phyloP scores from a whole-genome alignment of 2,888 invertebrate species.

The Ennomos fuscantarius region DNA sequence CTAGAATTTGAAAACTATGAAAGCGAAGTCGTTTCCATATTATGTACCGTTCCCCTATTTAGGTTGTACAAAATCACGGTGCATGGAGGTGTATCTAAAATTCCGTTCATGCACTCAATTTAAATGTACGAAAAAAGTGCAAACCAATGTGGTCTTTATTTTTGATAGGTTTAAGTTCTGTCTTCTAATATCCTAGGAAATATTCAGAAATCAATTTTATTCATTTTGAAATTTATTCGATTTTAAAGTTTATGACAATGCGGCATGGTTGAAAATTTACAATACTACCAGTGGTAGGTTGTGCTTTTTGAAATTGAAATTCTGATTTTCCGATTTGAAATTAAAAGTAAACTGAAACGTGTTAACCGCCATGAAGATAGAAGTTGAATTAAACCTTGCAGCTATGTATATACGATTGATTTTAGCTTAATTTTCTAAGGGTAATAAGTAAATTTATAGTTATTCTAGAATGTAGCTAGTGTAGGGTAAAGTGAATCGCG shows the following conservation, averaged over 20 bases:
- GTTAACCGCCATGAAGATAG: slow-evolving; percentile 33
- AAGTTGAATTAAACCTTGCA: slow-evolving; percentile 30
- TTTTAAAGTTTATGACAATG: slow-evolving; percentile 38
- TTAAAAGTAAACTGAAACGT: slow-evolving; percentile 46
- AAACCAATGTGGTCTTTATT: slow-evolving; percentile 61
- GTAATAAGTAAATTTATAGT: slow-evolving; percentile 31
- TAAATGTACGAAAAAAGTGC: slow-evolving; percentile 54
- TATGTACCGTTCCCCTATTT: slow-evolving; percentile 57
- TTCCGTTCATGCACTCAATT: slow-evolving; percentile 70
- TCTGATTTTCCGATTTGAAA: slow-evolving; percentile 67
- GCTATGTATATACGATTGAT: slow-evolving; percentile 38
- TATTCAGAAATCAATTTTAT: slow-evolving; percentile 48
- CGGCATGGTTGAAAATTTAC: slow-evolving; percentile 44
- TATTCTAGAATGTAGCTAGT: slow-evolving; percentile 56
- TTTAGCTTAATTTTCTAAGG: slow-evolving; percentile 42
- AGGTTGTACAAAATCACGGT: slow-evolving; percentile 75
- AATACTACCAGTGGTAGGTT: slow-evolving; percentile 36
- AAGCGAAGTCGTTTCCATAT: slow-evolving; percentile 54
- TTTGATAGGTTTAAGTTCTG: slow-evolving; percentile 44
- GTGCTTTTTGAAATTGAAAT: slow-evolving; percentile 52
- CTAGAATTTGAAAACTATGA: too few species aligned
- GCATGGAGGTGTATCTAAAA: slow-evolving; percentile 78
- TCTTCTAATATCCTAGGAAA: slow-evolving; percentile 50
- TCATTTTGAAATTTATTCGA: slow-evolving; percentile 30
- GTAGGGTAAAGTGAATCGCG: slow-evolving; percentile 79